Evolutionary conservation across 1,140 invertebrate genomes (phyloP).

Genomic region (Ptiloglossa arizonensis): DNA sequence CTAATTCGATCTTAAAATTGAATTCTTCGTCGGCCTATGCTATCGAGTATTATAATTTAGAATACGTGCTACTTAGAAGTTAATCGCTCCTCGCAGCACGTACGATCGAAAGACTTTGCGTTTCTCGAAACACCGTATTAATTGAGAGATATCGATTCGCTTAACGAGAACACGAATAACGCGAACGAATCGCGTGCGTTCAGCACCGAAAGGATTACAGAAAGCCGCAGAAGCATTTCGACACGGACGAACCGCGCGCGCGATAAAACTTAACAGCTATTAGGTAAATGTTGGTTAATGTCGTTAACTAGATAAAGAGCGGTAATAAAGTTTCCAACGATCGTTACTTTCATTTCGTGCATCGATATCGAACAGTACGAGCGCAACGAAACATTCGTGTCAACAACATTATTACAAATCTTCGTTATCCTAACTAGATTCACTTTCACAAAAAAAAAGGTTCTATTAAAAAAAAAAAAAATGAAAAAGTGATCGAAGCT

Average conservation of each 20-base stretch:
- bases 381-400: slow-evolving; percentile 64
- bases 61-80: no score
- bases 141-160: no score
- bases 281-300: slow-evolving; percentile 70
- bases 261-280: slow-evolving; percentile 71
- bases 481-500: background rate
- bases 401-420: slow-evolving; percentile 62
- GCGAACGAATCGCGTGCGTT: no score
- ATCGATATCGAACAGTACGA: slow-evolving; percentile 63
- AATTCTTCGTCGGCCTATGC: no score
- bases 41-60: background rate
- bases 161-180: background rate
- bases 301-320: slow-evolving; percentile 60
- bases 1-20: no score
- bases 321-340: slow-evolving; percentile 46
- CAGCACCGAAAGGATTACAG: slow-evolving; percentile 28
- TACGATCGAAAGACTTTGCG: background rate
- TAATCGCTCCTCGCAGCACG: background rate
- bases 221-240: slow-evolving; percentile 19
- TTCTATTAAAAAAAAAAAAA: background rate
- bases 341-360: slow-evolving; percentile 47
- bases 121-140: background rate
- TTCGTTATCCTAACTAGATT: slow-evolving; percentile 52
- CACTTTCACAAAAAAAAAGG: slow-evolving; percentile 15
- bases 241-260: slow-evolving; percentile 47